These are phyloP conservation scores for Ptychodera flava DNA, from an alignment of 35 echinoderm and acorn worm genomes.

Conservation along the genomic window DNA sequence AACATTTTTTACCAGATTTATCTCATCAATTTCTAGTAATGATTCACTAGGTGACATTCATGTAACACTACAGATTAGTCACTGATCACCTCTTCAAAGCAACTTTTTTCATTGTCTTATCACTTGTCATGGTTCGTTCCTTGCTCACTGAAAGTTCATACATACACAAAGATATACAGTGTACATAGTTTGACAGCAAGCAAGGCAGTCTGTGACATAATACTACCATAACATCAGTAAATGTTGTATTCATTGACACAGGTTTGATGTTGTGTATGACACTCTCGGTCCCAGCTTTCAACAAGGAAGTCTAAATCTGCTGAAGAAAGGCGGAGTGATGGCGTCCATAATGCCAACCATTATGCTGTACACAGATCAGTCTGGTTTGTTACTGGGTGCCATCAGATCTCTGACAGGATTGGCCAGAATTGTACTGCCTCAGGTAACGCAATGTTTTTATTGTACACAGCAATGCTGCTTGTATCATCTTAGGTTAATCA, in stretches of 20 bases:
- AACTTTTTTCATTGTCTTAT: too few relatives aligned
- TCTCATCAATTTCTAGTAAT: too few relatives aligned
- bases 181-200: too few relatives aligned
- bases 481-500: too few relatives aligned
- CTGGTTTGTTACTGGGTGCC: neutral
- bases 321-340: neutral
- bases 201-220: too few relatives aligned
- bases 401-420: neutral
- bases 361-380: neutral
- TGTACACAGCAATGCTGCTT: too few relatives aligned
- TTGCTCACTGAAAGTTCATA: neutral
- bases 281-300: neutral
- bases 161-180: slow-evolving; percentile 2
- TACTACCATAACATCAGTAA: too few relatives aligned
- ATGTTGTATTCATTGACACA: too few relatives aligned
- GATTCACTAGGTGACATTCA: too few relatives aligned
- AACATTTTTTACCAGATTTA: neutral
- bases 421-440: neutral
- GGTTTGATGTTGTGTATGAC: neutral
- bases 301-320: neutral
- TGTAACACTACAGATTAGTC: neutral
- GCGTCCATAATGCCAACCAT: neutral
- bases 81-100: neutral
- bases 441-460: too few relatives aligned
- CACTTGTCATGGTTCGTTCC: neutral